Conservation (phyloP, 2,797 vertebrate species). For the Vultur gryphus region DNA sequence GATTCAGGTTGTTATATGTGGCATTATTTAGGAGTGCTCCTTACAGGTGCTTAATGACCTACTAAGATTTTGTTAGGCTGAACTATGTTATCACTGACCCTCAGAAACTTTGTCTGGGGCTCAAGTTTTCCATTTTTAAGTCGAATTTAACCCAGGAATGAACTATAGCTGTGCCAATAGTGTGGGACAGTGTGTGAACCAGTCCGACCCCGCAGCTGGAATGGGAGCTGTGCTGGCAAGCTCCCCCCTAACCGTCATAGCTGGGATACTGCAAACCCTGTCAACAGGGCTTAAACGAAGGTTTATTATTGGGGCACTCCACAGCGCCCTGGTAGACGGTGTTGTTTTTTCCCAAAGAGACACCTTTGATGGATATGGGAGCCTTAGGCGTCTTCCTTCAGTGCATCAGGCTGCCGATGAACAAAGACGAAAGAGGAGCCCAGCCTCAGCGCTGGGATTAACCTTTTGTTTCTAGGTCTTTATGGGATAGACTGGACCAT, state of each 20-base stretch:
- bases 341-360: background rate
- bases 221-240: background rate
- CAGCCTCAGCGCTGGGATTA: background rate
- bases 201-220: background rate
- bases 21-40: background rate
- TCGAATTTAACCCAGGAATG: background rate
- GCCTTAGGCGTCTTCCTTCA: background rate
- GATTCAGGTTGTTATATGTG: too few species aligned
- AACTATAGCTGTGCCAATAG: background rate
- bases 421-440: background rate
- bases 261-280: background rate
- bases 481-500: background rate
- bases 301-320: background rate
- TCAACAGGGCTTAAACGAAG: background rate
- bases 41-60: background rate
- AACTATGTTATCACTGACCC: accelerated
- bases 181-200: background rate
- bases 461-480: background rate
- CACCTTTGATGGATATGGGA: background rate
- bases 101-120: background rate
- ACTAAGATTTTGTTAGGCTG: background rate
- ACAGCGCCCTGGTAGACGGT: background rate
- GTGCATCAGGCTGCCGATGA: background rate
- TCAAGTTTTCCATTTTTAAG: background rate
- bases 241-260: background rate